Evolutionary conservation across 2,888 invertebrate species (phyloP).

Genomic region (Cremastinae sp.): DNA sequence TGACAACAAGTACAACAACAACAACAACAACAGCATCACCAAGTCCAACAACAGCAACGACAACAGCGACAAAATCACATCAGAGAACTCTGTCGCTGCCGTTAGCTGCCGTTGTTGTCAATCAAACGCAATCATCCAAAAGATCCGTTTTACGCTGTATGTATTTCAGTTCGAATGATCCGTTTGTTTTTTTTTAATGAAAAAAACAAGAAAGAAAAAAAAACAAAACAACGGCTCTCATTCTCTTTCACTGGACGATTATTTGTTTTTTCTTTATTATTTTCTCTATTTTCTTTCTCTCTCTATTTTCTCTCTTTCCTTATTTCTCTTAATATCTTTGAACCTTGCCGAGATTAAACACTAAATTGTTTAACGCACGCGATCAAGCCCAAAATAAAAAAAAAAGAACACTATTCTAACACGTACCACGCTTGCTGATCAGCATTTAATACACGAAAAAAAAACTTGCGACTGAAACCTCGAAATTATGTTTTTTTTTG

Average conservation of each 20-base stretch:
- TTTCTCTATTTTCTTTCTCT: slow-evolving; percentile 20
- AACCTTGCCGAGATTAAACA: slow-evolving; percentile 26
- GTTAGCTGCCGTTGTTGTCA: slow-evolving; percentile 82
- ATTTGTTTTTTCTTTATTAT: slow-evolving; percentile 23
- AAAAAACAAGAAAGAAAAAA: slow-evolving; percentile 7
- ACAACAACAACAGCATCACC: slow-evolving; percentile 66
- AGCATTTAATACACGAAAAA: neutral
- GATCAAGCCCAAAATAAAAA: slow-evolving; percentile 13
- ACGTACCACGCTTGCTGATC: slow-evolving; percentile 42
- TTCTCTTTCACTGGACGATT: slow-evolving; percentile 21
- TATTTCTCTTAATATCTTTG: slow-evolving; percentile 15
- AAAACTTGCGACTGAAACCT: no score
- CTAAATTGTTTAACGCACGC: slow-evolving; percentile 50
- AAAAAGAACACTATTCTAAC: slow-evolving; percentile 40
- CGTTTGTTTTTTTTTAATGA: slow-evolving; percentile 17
- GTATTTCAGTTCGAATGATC: slow-evolving; percentile 74
- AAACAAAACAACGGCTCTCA: neutral
- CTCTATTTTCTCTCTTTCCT: slow-evolving; percentile 20
- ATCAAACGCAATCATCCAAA: slow-evolving; percentile 80
- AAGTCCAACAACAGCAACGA: slow-evolving; percentile 66
- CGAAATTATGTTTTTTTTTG: no score
- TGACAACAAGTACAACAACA: slow-evolving; percentile 62
- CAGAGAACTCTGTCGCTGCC: slow-evolving; percentile 88
- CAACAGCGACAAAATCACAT: slow-evolving; percentile 81
- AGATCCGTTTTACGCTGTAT: slow-evolving; percentile 80